Percentiles rank a stretch among this genome's conserved stretches.
Conservation (phyloP, 2,113 vertebrate genomes). For the Pygoscelis antarcticus region DNA sequence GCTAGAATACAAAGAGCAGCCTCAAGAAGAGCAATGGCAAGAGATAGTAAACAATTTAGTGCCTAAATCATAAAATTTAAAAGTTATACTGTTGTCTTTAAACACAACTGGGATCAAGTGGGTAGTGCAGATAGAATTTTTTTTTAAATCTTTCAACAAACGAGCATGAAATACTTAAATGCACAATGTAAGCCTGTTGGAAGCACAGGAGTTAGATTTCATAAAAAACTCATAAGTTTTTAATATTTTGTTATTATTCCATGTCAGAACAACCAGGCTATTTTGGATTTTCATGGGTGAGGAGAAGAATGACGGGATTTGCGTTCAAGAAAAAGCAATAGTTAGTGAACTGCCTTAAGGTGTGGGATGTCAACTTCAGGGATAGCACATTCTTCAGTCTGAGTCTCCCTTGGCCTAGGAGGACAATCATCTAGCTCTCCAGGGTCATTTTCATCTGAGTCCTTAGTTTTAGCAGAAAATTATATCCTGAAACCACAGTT, state of each 20-base stretch:
- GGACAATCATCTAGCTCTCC: neutral
- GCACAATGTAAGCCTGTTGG: neutral
- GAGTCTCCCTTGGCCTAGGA: neutral
- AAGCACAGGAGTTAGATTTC: neutral
- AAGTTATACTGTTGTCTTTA: neutral
- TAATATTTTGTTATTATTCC: neutral
- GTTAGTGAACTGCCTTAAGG: neutral
- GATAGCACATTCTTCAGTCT: neutral
- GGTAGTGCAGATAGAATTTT: neutral
- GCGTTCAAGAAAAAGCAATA: neutral
- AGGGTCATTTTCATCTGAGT: neutral
- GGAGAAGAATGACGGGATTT: neutral
- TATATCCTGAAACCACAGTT: neutral
- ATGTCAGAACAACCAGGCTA: neutral
- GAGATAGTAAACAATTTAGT: neutral
- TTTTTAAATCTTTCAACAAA: neutral
- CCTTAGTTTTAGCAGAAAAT: constrained; percentile 3
- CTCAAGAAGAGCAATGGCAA: neutral
- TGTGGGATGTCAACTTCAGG: neutral
- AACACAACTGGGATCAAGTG: neutral
- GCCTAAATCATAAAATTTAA: neutral
- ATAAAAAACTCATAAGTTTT: neutral
- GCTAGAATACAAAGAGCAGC: neutral
- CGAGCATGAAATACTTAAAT: neutral
- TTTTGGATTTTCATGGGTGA: neutral